phyloP scores from a whole-genome alignment of 2,113 vertebrate species.

The Bos taurus region DNA sequence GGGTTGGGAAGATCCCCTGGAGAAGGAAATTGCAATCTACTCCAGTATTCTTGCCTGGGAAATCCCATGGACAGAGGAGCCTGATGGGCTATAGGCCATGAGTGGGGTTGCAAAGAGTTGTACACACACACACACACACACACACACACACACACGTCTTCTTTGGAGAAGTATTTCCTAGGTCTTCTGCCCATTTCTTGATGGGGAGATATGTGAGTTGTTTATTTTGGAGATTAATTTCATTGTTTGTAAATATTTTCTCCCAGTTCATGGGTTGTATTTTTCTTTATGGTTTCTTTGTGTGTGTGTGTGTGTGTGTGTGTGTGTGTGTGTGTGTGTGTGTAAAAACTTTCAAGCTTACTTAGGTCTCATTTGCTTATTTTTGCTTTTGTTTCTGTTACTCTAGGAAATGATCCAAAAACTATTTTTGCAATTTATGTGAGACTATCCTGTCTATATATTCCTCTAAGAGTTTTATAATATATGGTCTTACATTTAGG shows the following conservation, averaged over 20 bases:
- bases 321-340: not conserved
- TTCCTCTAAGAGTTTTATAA: not conserved
- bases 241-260: not conserved
- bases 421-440: not conserved
- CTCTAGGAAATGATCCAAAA: not conserved
- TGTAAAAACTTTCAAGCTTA: not conserved
- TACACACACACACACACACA: not conserved
- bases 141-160: not conserved
- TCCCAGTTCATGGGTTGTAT: not conserved
- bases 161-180: not conserved
- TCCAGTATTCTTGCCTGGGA: not conserved
- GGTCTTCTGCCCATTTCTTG: not conserved
- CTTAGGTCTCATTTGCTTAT: not conserved
- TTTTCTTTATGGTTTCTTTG: not conserved
- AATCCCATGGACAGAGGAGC: not conserved
- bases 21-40: not conserved
- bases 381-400: not conserved
- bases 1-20: not conserved
- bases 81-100: not conserved
- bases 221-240: not conserved
- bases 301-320: not conserved
- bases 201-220: not conserved
- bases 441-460: not conserved
- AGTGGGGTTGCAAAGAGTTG: not conserved
- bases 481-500: not conserved